Base-by-base conservation (phyloP, 2,888 invertebrate genomes). In the Nephrotoma appendiculata region DNA sequence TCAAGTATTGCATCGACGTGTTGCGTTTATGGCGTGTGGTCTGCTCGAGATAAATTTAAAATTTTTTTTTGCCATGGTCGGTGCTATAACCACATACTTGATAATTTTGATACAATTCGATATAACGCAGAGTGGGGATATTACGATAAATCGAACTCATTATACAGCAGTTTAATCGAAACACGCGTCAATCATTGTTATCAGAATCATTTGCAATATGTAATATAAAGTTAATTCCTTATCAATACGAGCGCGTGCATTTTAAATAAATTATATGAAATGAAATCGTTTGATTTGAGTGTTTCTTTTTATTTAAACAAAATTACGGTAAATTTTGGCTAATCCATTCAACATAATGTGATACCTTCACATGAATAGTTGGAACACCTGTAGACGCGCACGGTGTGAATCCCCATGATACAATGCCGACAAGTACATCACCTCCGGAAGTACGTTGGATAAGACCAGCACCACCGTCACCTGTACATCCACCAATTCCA, bases 381-480 rank as follows among this genome's bases (percentile, higher is more conserved):
- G 93, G 93, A n/a, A 87, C 15, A 43, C 90, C 90, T 12, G 86
- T 87, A 4, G 87, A 0, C 5, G 92, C 92, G 87, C 93, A 93
- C 52, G 93, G 93, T 86, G 91, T 90, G 45, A 89, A 89, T n/a
- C 92, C 93, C 93, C 93, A 93, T 45, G 93, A 93, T 12, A 92
- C 92, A 83, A 93, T 87, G 87, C 93, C 93, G 86, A 92, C 89
- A 83, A 92, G 83, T n/a, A 86, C 48, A 6, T 6, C 41, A 45
- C 88, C 86, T 0, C 87, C 41, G 5, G 41, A 7, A 45, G 44
- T 86, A 87, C 45, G 89, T 31, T 90, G 88, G 1, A 91, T 90
- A 86, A 91, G 86, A 15, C 91, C 91, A n/a, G 91, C 91, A 84
- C 91, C 91, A 45, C 90, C 91, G 88, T 91, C 91, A 12, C 92